Conservation (phyloP, 2,797 vertebrate species). For the Hypotaenidia philippensis region DNA sequence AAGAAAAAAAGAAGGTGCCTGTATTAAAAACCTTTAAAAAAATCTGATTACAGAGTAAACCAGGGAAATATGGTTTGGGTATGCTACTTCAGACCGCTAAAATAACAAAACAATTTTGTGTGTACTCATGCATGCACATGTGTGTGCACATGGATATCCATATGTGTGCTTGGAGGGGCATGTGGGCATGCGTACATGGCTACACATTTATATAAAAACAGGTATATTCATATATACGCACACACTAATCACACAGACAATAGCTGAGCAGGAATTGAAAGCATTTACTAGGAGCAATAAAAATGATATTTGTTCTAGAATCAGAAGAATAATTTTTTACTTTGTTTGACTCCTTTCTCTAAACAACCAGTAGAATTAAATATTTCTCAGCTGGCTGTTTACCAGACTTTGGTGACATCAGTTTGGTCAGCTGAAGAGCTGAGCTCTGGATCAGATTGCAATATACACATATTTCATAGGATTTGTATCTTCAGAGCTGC, state of each 20-base stretch:
- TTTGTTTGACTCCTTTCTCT: not conserved
- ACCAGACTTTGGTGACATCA: not conserved
- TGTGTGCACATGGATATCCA: fast-evolving
- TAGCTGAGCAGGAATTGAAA: not conserved
- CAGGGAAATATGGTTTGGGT: not conserved
- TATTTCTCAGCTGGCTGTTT: not conserved
- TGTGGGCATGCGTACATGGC: not conserved
- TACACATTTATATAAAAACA: not conserved
- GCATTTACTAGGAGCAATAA: not conserved
- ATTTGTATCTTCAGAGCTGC: not conserved
- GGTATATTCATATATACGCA: not conserved
- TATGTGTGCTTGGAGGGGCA: not conserved
- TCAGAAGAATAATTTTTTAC: not conserved
- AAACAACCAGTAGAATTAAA: not conserved
- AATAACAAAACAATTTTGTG: not conserved
- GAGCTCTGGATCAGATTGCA: not conserved
- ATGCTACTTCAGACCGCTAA: not conserved
- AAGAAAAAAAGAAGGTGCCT: not conserved
- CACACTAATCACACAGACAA: not conserved
- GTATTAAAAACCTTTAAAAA: not conserved
- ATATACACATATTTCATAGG: not conserved
- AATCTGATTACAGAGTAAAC: not conserved
- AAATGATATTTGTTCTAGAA: not conserved
- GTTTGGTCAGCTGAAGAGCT: not conserved
- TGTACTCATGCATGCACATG: not conserved